Conservation (phyloP, 2,797 vertebrate species). For the Lycodopsis pacificus region DNA sequence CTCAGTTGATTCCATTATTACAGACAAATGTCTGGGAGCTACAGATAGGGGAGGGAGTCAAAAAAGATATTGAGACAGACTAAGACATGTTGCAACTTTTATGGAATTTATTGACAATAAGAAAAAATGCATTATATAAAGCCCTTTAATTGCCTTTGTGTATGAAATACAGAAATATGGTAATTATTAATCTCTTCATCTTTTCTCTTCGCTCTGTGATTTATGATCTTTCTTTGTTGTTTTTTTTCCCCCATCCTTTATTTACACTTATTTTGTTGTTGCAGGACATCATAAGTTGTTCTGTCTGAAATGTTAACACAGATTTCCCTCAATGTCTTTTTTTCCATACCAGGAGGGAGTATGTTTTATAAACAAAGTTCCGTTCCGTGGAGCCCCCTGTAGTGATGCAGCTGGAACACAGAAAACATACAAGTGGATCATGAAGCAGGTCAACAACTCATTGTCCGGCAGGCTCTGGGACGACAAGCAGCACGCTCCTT, state of each 20-base stretch:
- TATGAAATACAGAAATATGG: neutral
- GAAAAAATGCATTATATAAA: neutral
- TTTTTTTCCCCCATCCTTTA: neutral
- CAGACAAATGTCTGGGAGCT: neutral
- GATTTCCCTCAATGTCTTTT: neutral
- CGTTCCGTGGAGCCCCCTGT: slow-evolving; percentile 92
- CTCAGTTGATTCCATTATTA: neutral
- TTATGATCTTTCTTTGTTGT: neutral
- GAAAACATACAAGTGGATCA: slow-evolving; percentile 88
- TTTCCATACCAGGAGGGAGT: slow-evolving; percentile 81
- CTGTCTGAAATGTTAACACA: neutral
- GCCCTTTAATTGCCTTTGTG: neutral
- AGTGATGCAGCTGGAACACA: slow-evolving; percentile 92
- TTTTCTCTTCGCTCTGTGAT: neutral
- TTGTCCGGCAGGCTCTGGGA: slow-evolving; percentile 91
- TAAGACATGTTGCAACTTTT: neutral
- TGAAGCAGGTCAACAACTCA: slow-evolving; percentile 89
- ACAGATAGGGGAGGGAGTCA: neutral
- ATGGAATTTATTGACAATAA: neutral
- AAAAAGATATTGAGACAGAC: neutral
- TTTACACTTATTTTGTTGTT: neutral
- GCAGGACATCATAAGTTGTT: neutral
- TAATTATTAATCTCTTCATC: neutral
- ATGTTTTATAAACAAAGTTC: slow-evolving; percentile 87
- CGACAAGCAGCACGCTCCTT: slow-evolving; percentile 87